These are phyloP conservation scores for Trichogramma dendrolimi DNA, from an alignment of 2,888 invertebrate genomes.

Conservation along the genomic window DNA sequence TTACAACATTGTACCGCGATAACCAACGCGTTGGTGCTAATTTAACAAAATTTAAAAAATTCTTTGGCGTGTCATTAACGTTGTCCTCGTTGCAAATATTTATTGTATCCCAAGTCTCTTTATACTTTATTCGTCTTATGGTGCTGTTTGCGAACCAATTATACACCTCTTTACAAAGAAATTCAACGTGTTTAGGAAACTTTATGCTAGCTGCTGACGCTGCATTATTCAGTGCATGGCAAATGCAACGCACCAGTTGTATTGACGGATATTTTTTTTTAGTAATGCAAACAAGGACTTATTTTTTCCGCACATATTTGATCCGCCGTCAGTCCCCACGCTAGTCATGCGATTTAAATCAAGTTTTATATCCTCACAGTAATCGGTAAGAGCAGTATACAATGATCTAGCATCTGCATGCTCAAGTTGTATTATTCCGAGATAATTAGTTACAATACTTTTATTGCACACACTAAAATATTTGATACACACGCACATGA, in stretches of 20 bases:
- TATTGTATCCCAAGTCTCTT: conserved; percentile 24
- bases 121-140: conserved; percentile 25
- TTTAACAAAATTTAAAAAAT: conserved; percentile 28
- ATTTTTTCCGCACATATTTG: conserved; percentile 31
- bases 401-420: conserved; percentile 4
- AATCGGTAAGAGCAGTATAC: background rate
- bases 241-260: conserved; percentile 30
- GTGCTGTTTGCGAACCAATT: conserved; percentile 33
- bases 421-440: conserved; percentile 18
- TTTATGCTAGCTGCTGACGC: background rate
- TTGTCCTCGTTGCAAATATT: conserved; percentile 14
- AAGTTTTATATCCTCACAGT: conserved; percentile 11
- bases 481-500: conserved; percentile 30
- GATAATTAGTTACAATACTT: conserved; percentile 26
- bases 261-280: conserved; percentile 29
- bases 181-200: conserved; percentile 24
- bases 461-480: conserved; percentile 28
- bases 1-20: conserved; percentile 27
- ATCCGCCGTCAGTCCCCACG: conserved; percentile 34
- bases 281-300: conserved; percentile 33
- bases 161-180: conserved; percentile 29
- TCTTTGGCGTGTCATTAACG: background rate
- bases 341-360: conserved; percentile 28
- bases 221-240: conserved; percentile 28
- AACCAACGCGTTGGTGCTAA: conserved; percentile 31